Evolutionary conservation across 2,888 invertebrate genomes (phyloP), one percentile per base, ranked within the genome.

Genomic region (Drosophila aldrichi): DNA sequence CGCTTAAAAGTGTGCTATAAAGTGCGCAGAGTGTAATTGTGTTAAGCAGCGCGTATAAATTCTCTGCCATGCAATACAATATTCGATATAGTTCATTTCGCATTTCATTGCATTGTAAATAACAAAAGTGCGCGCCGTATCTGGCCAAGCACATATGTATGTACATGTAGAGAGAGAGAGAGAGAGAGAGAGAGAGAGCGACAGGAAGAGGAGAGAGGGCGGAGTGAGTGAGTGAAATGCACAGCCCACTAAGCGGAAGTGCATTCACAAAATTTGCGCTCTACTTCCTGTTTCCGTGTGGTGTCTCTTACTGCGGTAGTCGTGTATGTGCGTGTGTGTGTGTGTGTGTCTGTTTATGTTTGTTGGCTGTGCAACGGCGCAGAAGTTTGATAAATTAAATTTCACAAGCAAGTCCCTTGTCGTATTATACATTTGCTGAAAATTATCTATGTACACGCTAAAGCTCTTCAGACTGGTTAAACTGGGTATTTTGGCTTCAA

Each of bases 261-360:
- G 84, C 88, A 82, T 81, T 79, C 82, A 84, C 79, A 81, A 81
- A 84, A 84, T 82, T 81, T 87, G 79, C 82, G 84, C 79, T 79
- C 72, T 58, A 76, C 88, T 86, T 86, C 87, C 87, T 81, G 84
- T 73, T 86, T 78, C 79, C 69, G 63, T 80, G 60, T 65, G 57
- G 61, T 77, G 86, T 83, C 81, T 72, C 72, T 67, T 62, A 60
- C 68, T 66, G 56, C 46, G 58, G 48, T 38, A 18, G 46, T 9
- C 9, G 16, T n/a, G 9, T 41, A 1, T 25, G 6, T 25, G 25
- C 58, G 14, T 55, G 7, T 65, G 22, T 66, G 20, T 72, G 10
- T 32, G 20, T 48, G 14, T 60, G 16, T 55, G 12, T 64, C 20
- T 64, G 20, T 56, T 44, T 48, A 29, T 57, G 59, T 55, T 54